These are phyloP conservation scores for Maconellicoccus hirsutus DNA, from an alignment of 1,140 invertebrate genomes.

Conservation along the genomic window DNA sequence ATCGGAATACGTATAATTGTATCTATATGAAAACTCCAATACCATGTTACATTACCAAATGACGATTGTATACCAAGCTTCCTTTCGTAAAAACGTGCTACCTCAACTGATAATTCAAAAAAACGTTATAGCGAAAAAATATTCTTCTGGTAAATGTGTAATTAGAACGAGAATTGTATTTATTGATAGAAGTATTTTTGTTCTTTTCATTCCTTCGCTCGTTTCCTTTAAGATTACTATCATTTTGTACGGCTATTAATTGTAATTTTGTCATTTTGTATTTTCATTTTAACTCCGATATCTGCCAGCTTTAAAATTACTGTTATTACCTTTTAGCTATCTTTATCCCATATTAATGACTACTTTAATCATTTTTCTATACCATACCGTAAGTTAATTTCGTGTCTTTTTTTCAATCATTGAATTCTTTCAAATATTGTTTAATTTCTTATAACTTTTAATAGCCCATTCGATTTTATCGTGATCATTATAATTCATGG, in stretches of 20 bases:
- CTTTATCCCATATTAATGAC: slow-evolving; percentile 22
- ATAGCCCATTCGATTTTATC: neutral
- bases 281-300: slow-evolving; percentile 20
- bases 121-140: slow-evolving; percentile 19
- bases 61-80: neutral
- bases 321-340: slow-evolving; percentile 13
- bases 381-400: slow-evolving; percentile 14
- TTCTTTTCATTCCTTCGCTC: slow-evolving; percentile 13
- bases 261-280: slow-evolving; percentile 22
- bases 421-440: slow-evolving; percentile 18
- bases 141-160: slow-evolving; percentile 14
- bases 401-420: slow-evolving; percentile 18
- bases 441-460: slow-evolving; percentile 19
- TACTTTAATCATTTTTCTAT: slow-evolving; percentile 22
- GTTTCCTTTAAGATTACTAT: slow-evolving; percentile 18
- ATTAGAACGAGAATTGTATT: slow-evolving; percentile 20
- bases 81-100: neutral
- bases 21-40: too few species aligned
- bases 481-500: neutral
- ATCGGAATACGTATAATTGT: too few species aligned
- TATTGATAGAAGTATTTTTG: slow-evolving; percentile 19
- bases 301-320: slow-evolving; percentile 18
- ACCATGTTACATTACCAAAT: too few species aligned
- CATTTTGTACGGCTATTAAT: slow-evolving; percentile 13
- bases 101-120: neutral